These are phyloP conservation scores for Rhineura floridana DNA, from an alignment of 2,113 vertebrate genomes.

Conservation along the genomic window DNA sequence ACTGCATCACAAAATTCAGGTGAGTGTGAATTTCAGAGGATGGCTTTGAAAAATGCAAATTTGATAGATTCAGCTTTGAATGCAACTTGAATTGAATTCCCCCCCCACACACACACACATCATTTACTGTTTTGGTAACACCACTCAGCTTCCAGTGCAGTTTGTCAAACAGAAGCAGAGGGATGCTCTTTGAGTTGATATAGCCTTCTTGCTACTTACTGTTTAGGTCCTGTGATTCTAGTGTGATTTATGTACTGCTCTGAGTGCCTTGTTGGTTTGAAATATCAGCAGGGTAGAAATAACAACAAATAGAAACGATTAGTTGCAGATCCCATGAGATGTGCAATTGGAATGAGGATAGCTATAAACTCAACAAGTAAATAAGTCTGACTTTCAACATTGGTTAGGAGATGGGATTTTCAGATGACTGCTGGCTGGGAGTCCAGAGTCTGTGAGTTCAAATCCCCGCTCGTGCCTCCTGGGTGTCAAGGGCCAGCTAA, in stretches of 20 bases:
- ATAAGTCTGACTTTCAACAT: not conserved
- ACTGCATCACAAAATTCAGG: no score
- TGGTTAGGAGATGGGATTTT: accelerated
- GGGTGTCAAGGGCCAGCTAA: no score
- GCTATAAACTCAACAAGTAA: not conserved
- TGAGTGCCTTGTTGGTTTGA: not conserved
- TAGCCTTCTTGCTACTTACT: not conserved
- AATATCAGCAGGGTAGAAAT: not conserved
- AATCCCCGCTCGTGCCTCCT: no score
- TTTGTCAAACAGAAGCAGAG: no score
- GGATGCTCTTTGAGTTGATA: not conserved
- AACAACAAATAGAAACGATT: not conserved
- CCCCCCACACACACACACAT: no score
- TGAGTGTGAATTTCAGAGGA: no score
- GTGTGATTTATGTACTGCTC: not conserved
- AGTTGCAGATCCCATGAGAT: not conserved
- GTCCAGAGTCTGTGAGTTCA: no score
- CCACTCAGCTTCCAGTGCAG: not conserved
- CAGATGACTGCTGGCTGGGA: not conserved
- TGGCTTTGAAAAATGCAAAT: no score
- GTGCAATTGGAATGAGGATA: not conserved
- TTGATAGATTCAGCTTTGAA: no score
- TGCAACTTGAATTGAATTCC: no score
- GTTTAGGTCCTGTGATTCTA: not conserved
- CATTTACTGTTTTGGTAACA: not conserved